Percentiles rank a stretch among this genome's conserved stretches.
Evolutionary conservation across 2,113 vertebrate species (phyloP).

Genomic region (Vidua chalybeata): DNA sequence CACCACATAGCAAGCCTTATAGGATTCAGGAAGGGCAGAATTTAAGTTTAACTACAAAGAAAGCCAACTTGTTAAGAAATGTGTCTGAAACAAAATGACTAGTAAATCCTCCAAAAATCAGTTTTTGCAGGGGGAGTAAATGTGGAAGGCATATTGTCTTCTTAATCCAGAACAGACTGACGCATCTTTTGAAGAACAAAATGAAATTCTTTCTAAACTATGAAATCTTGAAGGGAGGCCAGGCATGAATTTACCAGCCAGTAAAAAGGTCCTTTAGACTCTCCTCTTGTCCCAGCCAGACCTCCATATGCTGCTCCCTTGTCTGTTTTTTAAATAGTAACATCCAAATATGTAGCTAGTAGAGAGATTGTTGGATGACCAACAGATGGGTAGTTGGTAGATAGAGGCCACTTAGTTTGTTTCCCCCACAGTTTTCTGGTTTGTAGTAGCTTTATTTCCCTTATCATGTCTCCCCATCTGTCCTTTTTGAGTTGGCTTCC

Average conservation of each 20-base stretch:
- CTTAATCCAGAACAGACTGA: slow-evolving; percentile 40
- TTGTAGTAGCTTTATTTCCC: background rate
- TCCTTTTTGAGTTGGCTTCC: background rate
- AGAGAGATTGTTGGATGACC: background rate
- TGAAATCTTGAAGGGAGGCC: background rate
- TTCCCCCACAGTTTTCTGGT: background rate
- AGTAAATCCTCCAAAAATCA: slow-evolving; percentile 42
- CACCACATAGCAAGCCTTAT: background rate
- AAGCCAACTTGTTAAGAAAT: slow-evolving; percentile 13
- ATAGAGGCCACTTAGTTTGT: background rate
- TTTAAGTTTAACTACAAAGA: slow-evolving; percentile 13
- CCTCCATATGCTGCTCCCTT: background rate
- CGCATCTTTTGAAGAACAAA: slow-evolving; percentile 20
- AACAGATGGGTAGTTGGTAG: background rate
- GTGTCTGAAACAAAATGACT: background rate
- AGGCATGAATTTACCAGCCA: background rate
- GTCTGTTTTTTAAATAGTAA: background rate
- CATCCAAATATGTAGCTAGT: background rate
- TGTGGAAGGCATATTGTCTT: slow-evolving; percentile 30
- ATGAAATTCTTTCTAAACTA: slow-evolving; percentile 15
- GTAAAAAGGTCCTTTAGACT: background rate
- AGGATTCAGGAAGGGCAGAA: background rate
- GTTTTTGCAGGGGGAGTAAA: background rate
- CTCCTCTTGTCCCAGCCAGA: background rate
- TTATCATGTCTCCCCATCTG: background rate